A percentile compares a stretch with the other conserved stretches of the same genome.
Conservation (phyloP, 2,797 vertebrate genomes). For the Danio jaintianensis region DNA sequence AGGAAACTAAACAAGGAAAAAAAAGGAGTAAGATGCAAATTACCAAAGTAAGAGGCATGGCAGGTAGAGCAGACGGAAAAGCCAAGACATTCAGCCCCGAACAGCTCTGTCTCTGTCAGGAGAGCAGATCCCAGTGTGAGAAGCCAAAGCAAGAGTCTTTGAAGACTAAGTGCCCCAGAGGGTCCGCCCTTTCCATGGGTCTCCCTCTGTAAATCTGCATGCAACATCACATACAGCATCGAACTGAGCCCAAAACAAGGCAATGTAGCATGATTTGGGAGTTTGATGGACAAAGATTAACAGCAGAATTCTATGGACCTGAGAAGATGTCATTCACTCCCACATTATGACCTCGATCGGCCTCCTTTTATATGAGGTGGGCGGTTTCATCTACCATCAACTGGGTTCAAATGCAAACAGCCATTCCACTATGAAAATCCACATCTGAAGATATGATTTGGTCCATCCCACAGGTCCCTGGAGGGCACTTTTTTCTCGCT, state of each 20-base stretch:
- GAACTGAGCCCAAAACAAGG: not conserved
- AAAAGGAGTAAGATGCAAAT: constrained; percentile 53
- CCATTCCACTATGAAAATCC: constrained; percentile 52
- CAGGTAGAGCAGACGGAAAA: constrained; percentile 20
- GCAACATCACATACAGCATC: constrained; percentile 21
- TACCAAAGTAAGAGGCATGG: constrained; percentile 17
- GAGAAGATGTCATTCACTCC: constrained; percentile 14
- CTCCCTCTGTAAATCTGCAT: constrained; percentile 36
- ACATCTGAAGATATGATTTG: constrained; percentile 59
- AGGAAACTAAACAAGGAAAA: constrained; percentile 40
- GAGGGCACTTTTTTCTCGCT: constrained; percentile 52
- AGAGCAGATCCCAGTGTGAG: constrained; percentile 48
- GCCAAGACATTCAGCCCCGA: constrained; percentile 43
- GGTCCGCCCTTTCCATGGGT: constrained; percentile 55
- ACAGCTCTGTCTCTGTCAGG: constrained; percentile 49
- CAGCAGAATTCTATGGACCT: not conserved
- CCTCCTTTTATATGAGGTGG: constrained; percentile 59
- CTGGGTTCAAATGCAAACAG: constrained; percentile 60
- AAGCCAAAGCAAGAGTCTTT: constrained; percentile 40
- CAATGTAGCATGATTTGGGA: constrained; percentile 29
- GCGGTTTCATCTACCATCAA: constrained; percentile 54
- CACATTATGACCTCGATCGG: constrained; percentile 61
- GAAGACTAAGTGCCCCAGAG: constrained; percentile 54
- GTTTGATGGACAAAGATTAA: constrained; percentile 9
- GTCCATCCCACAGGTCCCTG: constrained; percentile 53